Conservation (phyloP, 2,113 vertebrate genomes). For the Ptychochromis oligacanthus region DNA sequence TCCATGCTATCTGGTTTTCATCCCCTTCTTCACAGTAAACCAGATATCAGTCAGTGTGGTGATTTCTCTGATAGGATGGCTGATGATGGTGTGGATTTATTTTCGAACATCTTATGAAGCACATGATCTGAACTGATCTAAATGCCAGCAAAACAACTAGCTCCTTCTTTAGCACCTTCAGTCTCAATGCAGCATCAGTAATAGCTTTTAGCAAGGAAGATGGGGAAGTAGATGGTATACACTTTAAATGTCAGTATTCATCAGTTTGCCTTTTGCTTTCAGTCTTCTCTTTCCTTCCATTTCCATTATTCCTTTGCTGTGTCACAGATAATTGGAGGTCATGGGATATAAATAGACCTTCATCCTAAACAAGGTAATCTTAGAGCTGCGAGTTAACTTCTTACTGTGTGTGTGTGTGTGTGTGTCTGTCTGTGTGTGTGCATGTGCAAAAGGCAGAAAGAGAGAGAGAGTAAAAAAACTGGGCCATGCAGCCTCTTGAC, state of each 20-base stretch:
- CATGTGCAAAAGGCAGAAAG: too few relatives aligned
- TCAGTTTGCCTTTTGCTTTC: neutral
- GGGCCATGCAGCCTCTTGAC: conserved; percentile 44
- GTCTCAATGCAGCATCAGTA: neutral
- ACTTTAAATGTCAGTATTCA: fast-evolving
- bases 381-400: conserved; percentile 27
- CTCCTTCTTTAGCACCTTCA: neutral
- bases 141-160: neutral
- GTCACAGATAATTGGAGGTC: conserved; percentile 29
- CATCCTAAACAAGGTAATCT: conserved; percentile 32
- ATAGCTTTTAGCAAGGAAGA: neutral
- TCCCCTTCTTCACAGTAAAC: conserved; percentile 9
- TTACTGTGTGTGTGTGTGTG: conserved; percentile 11
- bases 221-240: neutral
- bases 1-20: conserved; percentile 9
- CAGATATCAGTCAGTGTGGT: neutral
- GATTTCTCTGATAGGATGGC: neutral
- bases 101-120: neutral
- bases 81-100: neutral
- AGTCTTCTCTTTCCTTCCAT: neutral
- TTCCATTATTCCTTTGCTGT: neutral
- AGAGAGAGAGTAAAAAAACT: conserved; percentile 8
- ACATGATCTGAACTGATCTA: neutral
- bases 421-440: neutral
- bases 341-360: conserved; percentile 37